These are phyloP conservation scores for Ceyx margarethae DNA, from an alignment of 2,113 vertebrate genomes.

Conservation along the genomic window DNA sequence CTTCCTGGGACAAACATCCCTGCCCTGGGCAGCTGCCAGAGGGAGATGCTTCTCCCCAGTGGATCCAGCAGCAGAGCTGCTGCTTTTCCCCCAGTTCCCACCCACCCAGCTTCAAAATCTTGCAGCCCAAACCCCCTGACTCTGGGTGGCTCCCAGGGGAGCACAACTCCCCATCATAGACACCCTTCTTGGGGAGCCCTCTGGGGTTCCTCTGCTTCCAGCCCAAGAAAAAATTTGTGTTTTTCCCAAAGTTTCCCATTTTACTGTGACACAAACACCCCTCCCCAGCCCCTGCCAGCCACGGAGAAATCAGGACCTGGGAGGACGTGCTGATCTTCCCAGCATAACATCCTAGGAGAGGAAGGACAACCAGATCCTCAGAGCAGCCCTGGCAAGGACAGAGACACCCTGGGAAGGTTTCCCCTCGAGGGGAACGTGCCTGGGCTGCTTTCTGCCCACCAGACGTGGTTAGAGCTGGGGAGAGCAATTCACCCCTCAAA, in stretches of 20 bases:
- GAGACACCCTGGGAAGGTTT: not conserved
- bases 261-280: too few species aligned
- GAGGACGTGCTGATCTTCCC: not conserved
- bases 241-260: too few species aligned
- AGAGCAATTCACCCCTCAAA: not conserved
- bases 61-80: not conserved
- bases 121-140: not conserved
- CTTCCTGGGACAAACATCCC: not conserved
- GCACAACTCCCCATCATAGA: not conserved
- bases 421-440: not conserved
- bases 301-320: not conserved
- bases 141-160: not conserved
- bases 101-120: not conserved
- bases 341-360: too few species aligned
- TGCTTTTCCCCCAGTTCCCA: not conserved
- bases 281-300: too few species aligned
- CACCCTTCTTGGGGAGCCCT: not conserved
- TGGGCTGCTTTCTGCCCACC: not conserved
- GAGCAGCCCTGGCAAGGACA: not conserved
- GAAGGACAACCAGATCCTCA: not conserved
- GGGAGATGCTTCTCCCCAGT: not conserved
- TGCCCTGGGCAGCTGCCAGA: accelerated
- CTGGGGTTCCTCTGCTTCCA: not conserved
- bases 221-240: not conserved
- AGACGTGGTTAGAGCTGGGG: not conserved